These are phyloP conservation scores for Reticulitermes lucifugus DNA, from an alignment of 2,888 invertebrate genomes.

Conservation along the genomic window DNA sequence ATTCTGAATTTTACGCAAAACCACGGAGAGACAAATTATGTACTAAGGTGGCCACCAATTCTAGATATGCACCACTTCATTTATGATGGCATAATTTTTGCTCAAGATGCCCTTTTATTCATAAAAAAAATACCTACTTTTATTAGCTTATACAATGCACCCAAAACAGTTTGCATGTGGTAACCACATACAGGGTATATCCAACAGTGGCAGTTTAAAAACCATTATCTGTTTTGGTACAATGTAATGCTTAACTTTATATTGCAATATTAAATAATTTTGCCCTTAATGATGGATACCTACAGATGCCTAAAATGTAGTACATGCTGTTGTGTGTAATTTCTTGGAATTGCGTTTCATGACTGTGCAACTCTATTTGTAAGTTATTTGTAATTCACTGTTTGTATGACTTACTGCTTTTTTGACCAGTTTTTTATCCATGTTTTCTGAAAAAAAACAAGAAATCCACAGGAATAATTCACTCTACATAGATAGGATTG, in stretches of 20 bases:
- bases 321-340: neutral
- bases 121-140: too few relatives aligned
- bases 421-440: neutral
- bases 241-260: neutral
- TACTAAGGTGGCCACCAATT: constrained; percentile 1
- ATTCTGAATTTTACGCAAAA: neutral
- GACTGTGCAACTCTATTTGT: neutral
- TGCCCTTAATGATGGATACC: neutral
- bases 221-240: neutral
- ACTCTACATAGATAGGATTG: neutral
- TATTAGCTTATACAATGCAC: neutral
- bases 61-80: neutral
- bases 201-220: neutral
- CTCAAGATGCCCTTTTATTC: neutral
- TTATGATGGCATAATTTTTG: neutral
- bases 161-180: neutral
- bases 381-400: neutral
- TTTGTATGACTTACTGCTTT: neutral
- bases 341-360: neutral
- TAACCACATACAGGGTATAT: neutral
- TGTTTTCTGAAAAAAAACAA: neutral
- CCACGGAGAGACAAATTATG: constrained; percentile 4
- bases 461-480: constrained; percentile 2
- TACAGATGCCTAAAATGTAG: constrained; percentile 5
- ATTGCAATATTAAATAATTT: neutral